Conservation (phyloP, 2,888 invertebrate genomes). For the Prenolepis imparis region DNA sequence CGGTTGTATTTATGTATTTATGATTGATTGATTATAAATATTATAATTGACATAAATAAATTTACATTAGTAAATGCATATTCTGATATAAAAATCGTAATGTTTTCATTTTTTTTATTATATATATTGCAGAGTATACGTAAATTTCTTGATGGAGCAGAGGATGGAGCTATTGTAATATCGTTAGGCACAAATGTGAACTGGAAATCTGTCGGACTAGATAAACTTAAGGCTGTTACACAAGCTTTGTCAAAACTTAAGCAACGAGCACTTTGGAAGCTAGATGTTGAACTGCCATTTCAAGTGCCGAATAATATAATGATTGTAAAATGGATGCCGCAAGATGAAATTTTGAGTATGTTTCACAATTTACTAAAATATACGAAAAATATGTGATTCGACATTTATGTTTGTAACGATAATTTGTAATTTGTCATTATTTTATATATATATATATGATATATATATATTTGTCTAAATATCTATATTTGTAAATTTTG, state of each 20-base stretch:
- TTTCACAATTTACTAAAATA: background rate
- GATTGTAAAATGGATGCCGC: conserved; percentile 22
- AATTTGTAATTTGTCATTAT: background rate
- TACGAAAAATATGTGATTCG: background rate
- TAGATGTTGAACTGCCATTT: conserved; percentile 43
- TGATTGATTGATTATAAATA: background rate
- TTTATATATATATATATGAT: no score
- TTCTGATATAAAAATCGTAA: background rate
- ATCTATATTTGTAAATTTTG: background rate
- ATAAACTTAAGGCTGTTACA: background rate
- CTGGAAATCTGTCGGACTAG: background rate
- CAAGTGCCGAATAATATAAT: conserved; percentile 25
- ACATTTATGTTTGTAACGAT: background rate
- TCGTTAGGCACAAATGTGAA: conserved; percentile 30
- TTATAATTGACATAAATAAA: background rate
- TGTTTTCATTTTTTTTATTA: background rate
- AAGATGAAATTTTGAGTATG: conserved; percentile 31
- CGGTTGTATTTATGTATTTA: no score
- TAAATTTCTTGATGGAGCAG: conserved; percentile 25
- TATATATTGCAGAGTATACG: conserved; percentile 6
- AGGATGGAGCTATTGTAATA: background rate
- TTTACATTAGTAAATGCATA: background rate
- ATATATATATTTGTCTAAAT: background rate
- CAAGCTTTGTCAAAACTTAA: conserved; percentile 38
- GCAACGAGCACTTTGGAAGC: conserved; percentile 68